A percentile compares a stretch with the other conserved stretches of the same genome.
These are phyloP conservation scores for Ametastegia equiseti DNA, from an alignment of 2,888 invertebrate genomes.

Conservation along the genomic window DNA sequence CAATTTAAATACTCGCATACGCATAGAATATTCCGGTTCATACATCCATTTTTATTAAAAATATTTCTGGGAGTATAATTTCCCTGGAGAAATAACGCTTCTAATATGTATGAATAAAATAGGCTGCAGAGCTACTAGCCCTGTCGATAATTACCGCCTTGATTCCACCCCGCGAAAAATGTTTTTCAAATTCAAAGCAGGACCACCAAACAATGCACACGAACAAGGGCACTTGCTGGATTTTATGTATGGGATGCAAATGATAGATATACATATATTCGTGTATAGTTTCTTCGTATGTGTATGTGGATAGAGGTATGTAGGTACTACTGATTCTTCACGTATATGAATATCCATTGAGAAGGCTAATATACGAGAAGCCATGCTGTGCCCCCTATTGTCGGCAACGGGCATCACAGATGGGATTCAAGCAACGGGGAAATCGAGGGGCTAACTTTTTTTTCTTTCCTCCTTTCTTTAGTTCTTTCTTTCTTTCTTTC, in stretches of 20 bases:
- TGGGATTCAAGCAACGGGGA: constrained; percentile 8
- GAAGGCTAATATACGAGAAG: constrained; percentile 69
- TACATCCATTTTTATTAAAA: no score
- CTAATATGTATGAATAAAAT: background rate
- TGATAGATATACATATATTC: background rate
- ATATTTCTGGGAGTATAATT: background rate
- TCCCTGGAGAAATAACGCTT: constrained; percentile 9
- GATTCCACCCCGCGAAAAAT: background rate
- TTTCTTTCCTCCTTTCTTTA: background rate
- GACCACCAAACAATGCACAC: background rate
- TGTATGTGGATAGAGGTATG: background rate
- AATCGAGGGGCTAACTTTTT: constrained; percentile 6
- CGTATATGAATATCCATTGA: constrained; percentile 46
- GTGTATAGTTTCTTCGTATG: background rate
- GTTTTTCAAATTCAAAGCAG: constrained; percentile 4
- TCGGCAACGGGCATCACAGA: constrained; percentile 31
- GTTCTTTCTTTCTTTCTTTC: background rate
- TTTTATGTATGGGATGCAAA: constrained; percentile 1
- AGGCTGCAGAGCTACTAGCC: background rate
- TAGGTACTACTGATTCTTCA: no score
- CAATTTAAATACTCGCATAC: no score
- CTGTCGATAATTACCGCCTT: background rate
- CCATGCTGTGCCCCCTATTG: constrained; percentile 59
- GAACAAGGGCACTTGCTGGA: constrained; percentile 7
- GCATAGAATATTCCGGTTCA: no score